A percentile compares a stretch with the other conserved stretches of the same genome.
phyloP scores from a whole-genome alignment of 2,888 invertebrate species.

The Drosophila prostipennis region DNA sequence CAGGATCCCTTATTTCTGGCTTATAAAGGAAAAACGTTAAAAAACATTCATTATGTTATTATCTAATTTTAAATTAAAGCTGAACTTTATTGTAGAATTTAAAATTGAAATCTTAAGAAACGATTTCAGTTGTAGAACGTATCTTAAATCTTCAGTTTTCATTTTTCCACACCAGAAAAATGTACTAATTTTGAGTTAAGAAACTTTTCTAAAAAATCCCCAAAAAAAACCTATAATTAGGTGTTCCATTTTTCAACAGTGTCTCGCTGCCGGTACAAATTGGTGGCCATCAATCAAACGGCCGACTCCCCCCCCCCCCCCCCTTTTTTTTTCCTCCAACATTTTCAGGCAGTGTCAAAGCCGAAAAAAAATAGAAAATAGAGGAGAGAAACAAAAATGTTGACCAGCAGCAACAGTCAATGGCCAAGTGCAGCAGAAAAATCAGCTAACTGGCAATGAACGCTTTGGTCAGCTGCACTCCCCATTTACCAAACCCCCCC shows the following conservation, averaged over 20 bases:
- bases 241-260: conserved; percentile 15
- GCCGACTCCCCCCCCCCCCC: too few relatives aligned
- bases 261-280: conserved; percentile 18
- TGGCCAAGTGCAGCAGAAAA: conserved; percentile 45
- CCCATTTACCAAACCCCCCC: neutral
- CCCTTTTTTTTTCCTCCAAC: neutral
- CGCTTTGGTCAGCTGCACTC: conserved; percentile 74
- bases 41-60: too few relatives aligned
- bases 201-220: neutral
- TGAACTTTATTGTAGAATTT: too few relatives aligned
- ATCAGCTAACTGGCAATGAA: conserved; percentile 53
- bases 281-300: conserved; percentile 36
- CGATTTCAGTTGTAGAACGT: neutral
- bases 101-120: neutral
- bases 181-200: neutral
- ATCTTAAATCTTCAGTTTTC: too few relatives aligned
- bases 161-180: too few relatives aligned
- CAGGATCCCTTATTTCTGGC: too few relatives aligned
- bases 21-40: too few relatives aligned
- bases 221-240: neutral
- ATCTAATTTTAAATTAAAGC: too few relatives aligned
- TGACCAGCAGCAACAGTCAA: conserved; percentile 32
- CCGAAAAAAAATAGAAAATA: conserved; percentile 32
- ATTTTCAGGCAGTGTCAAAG: conserved; percentile 65
- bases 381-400: neutral